Conservation (phyloP, 30 jellyfish, hydroid and myxozoan species). For the Chrysaora quinquecirrha region DNA sequence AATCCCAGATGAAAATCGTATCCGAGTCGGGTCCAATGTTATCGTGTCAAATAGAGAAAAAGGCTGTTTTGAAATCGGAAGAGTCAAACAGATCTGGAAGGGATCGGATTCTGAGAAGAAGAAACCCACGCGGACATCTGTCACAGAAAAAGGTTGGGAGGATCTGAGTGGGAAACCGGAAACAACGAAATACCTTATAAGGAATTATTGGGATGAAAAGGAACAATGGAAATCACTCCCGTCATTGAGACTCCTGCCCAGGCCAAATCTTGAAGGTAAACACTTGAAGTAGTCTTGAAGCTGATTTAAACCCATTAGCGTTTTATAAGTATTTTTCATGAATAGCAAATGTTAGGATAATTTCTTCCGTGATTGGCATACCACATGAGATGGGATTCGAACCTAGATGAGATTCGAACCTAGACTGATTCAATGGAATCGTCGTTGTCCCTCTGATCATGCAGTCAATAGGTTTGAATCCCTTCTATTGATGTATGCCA, state of each 20-base stretch:
- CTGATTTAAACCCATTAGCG: too few relatives aligned
- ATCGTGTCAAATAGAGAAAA: conserved; percentile 43
- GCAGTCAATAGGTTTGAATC: too few relatives aligned
- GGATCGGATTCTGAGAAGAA: conserved; percentile 9
- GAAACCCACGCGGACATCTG: not conserved
- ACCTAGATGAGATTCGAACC: too few relatives aligned
- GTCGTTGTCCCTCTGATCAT: too few relatives aligned
- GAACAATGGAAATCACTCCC: conserved; percentile 62
- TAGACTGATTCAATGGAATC: too few relatives aligned
- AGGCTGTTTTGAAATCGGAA: conserved; percentile 26
- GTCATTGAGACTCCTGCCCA: conserved; percentile 58
- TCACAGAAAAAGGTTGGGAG: conserved; percentile 53
- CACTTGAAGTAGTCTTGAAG: too few relatives aligned
- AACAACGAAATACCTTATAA: conserved; percentile 34
- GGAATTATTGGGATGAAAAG: conserved; percentile 31
- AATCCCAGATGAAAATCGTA: conserved; percentile 70
- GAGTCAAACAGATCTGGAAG: conserved; percentile 65
- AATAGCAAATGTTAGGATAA: too few relatives aligned
- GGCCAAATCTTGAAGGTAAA: conserved; percentile 56
- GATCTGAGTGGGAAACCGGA: conserved; percentile 25
- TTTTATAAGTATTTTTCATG: too few relatives aligned
- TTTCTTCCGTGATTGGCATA: too few relatives aligned
- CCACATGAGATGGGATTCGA: too few relatives aligned
- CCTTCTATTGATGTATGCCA: too few relatives aligned
- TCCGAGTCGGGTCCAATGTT: conserved; percentile 85